phyloP scores from a whole-genome alignment of 2,888 invertebrate genomes.

The Platerodrilus igneus region DNA sequence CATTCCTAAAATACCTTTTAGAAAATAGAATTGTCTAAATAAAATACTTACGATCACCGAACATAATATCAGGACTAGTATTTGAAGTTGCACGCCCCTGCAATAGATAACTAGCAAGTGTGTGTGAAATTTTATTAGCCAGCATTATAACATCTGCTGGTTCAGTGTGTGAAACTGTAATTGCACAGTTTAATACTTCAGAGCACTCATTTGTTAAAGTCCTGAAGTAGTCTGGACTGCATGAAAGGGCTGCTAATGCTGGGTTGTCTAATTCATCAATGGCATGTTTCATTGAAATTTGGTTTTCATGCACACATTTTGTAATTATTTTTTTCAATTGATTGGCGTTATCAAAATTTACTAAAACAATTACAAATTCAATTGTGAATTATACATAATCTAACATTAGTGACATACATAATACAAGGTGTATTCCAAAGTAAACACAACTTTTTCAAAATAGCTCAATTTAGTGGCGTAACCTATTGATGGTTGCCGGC shows the following conservation, averaged over 20 bases:
- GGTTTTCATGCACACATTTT: slow-evolving; percentile 41
- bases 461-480: no score
- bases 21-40: not conserved
- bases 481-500: no score
- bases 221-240: slow-evolving; percentile 59
- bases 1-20: slow-evolving; percentile 48
- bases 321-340: slow-evolving; percentile 35
- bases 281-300: slow-evolving; percentile 40
- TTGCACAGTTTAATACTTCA: slow-evolving; percentile 42
- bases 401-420: no score
- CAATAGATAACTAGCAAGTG: slow-evolving; percentile 58
- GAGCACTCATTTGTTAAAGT: slow-evolving; percentile 46
- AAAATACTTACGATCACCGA: slow-evolving; percentile 58
- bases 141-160: slow-evolving; percentile 43
- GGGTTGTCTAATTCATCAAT: slow-evolving; percentile 64
- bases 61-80: slow-evolving; percentile 64
- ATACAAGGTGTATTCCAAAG: no score
- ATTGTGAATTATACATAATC: no score
- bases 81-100: slow-evolving; percentile 76
- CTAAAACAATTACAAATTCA: no score
- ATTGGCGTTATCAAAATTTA: slow-evolving; percentile 34
- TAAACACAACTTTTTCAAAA: no score
- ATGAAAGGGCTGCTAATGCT: slow-evolving; percentile 59
- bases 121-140: slow-evolving; percentile 55
- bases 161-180: slow-evolving; percentile 29